A percentile compares a stretch with the other conserved stretches of the same genome.
Evolutionary conservation across 2,113 vertebrate genomes (phyloP).

Genomic region (Paraplagusia blochii): DNA sequence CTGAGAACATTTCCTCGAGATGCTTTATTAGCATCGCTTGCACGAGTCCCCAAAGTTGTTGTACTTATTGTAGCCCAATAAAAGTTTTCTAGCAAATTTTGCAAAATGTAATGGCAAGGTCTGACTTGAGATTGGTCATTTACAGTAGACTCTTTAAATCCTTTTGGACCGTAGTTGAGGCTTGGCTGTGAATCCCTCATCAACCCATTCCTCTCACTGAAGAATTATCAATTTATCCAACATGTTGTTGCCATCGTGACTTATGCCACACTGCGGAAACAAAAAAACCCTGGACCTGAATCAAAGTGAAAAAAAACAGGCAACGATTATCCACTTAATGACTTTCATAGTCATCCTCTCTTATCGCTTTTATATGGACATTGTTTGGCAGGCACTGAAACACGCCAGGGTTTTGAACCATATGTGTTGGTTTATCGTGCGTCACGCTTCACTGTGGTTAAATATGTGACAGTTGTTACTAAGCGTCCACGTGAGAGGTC

Average conservation of each 20-base stretch:
- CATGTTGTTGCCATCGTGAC: slow-evolving; percentile 34
- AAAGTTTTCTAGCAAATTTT: background rate
- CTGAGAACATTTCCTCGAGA: no score
- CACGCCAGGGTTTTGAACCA: slow-evolving; percentile 38
- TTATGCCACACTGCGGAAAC: slow-evolving; percentile 9
- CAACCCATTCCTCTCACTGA: background rate
- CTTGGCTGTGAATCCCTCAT: slow-evolving; percentile 3
- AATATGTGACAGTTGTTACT: slow-evolving; percentile 42
- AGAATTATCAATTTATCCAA: slow-evolving; percentile 23
- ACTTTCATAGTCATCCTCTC: slow-evolving; percentile 40
- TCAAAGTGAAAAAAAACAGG: slow-evolving; percentile 27
- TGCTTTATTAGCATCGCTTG: background rate
- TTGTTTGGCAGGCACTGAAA: slow-evolving; percentile 63
- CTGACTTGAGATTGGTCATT: background rate
- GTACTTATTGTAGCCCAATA: background rate
- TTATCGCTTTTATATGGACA: slow-evolving; percentile 39
- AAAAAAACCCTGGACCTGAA: slow-evolving; percentile 19
- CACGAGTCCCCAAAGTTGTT: background rate
- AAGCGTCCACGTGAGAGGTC: slow-evolving; percentile 32
- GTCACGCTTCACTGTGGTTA: slow-evolving; percentile 42
- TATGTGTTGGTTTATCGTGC: slow-evolving; percentile 57
- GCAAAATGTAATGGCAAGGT: background rate
- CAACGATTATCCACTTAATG: slow-evolving; percentile 44
- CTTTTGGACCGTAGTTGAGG: slow-evolving; percentile 9
- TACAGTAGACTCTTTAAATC: background rate